Evolutionary conservation across 2,113 vertebrate species (phyloP), one percentile per base, ranked within the genome.

Genomic region (Cololabis saira): DNA sequence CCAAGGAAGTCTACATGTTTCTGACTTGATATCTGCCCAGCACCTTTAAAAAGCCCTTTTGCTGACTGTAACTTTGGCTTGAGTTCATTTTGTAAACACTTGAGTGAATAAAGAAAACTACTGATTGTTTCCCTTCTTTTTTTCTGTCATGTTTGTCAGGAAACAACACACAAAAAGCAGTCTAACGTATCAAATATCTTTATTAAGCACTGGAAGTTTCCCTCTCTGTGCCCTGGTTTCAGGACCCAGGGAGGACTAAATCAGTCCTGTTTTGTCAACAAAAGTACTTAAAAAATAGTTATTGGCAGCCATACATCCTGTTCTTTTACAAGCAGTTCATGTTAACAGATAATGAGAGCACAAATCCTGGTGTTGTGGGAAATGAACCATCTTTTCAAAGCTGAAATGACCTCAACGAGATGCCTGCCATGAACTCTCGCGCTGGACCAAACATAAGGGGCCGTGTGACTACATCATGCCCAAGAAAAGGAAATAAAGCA

Each of bases 241-340:
- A 61, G 54, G 47, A n/a, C 54, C 72, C 27, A 67, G 47, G 48
- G 33, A 77, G 61, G 71, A 33, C 17, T 21, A 12, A 42, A 60
- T 85, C 78, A 80, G 76, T 63, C 77, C 65, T 70, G 17, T 48
- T 65, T 72, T 30, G 64, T 83, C 74, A 83, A 70, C 67, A 81
- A 62, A 69, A 71, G 67, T 65, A 54, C 77, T 71, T 78, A 78
- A 89, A 37, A 88, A 82, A 85, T 82, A 89, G 33, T 54, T 67
- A 67, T 80, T 61, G 49, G 50, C 43, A 88, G 72, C 85, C 65
- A 48, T 56, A 70, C 63, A 77, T 62, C 14, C 51, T 54, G 47
- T 63, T 27, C 24, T 27, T 45, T 50, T 76, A 67, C 80, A 22
- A 56, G 68, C 9, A 14, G 48, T 75, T 78, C 17, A n/a, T 18